A percentile compares a stretch with the other conserved stretches of the same genome.
phyloP scores from a whole-genome alignment of 2,797 vertebrate genomes.

The Chaenodraco wilsoni region DNA sequence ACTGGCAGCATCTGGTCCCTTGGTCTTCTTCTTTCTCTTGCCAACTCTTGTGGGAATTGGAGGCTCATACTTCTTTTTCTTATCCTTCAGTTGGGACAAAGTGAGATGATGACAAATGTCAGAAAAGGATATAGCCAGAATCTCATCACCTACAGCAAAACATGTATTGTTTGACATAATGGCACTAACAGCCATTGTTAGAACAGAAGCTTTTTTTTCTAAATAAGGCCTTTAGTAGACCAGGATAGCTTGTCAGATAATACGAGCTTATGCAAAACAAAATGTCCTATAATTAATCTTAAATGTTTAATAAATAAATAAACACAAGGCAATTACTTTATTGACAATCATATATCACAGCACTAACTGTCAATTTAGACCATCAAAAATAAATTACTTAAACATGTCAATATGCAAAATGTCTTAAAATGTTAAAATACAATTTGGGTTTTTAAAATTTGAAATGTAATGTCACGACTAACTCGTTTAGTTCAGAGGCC shows the following conservation, averaged over 20 bases:
- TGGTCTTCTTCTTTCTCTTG: conserved; percentile 97
- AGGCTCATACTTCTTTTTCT: conserved; percentile 99
- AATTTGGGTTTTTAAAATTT: background rate
- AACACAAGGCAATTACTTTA: too few species aligned
- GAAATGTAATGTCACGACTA: background rate
- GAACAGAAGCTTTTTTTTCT: background rate
- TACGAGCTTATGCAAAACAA: background rate
- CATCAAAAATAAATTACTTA: background rate
- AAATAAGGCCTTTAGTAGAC: background rate
- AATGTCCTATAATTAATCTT: too few species aligned
- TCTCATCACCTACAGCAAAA: too few species aligned
- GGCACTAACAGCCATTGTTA: background rate
- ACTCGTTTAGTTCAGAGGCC: background rate
- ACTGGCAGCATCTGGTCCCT: conserved; percentile 98
- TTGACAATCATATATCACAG: background rate
- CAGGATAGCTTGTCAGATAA: background rate
- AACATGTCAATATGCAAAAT: background rate
- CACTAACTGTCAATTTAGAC: background rate
- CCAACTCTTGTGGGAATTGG: conserved; percentile 98
- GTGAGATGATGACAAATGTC: background rate
- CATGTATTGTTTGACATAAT: background rate
- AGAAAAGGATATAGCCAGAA: background rate
- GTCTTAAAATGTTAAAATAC: background rate
- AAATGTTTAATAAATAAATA: background rate
- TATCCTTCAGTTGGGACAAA: conserved; percentile 85